Base-by-base conservation (phyloP, 2,797 vertebrate genomes). In the Synanceia verrucosa region DNA sequence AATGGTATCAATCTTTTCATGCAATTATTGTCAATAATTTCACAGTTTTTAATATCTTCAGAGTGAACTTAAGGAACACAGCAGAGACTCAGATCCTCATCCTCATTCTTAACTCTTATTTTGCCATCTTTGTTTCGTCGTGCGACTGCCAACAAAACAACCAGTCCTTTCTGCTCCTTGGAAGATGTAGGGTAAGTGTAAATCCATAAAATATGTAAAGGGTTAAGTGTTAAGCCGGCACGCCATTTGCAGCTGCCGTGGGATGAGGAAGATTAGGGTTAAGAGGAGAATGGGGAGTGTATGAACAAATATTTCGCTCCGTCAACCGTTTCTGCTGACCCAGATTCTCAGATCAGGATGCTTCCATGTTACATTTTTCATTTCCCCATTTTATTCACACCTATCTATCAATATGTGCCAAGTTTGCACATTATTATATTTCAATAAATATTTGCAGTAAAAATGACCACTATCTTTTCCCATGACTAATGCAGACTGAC, bases 131-230 rank as follows among this genome's bases (percentile, higher is more conserved):
- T 76, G 60, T 74, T 86, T 65, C 1, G 57, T 31, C 1, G 4
- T 65, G 69, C 36, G 59, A 63, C 63, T 41, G 41, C 61, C 50
- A 37, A 64, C 43, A 51, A 64, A 73, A 85, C 41, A 73, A 51
- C 34, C 53, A 23, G 23, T 28, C 46, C 63, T 78, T 62, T 72
- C 57, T 85, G 76, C 29, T 81, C 37, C 19, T 28, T 29, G 31
- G 43, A 14, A 82, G 52, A 92, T 82, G 37, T 87, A 59, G 84
- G 85, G 59, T 76, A 83, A 87, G 78, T 85, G 76, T 63, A 87
- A 88, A 86, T 80, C 79, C 79, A 86, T 92, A 57, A 90, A 92
- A 92, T 87, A 91, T 92, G 83, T 81, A 92, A 68, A 55, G 83
- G 75, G 52, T 52, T n/a, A 75, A 79, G 59, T 83, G 79, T 76